A percentile compares a stretch with the other conserved stretches of the same genome.
These are phyloP conservation scores for Nothoprocta pentlandii DNA, from an alignment of 2,113 vertebrate species.

Conservation along the genomic window DNA sequence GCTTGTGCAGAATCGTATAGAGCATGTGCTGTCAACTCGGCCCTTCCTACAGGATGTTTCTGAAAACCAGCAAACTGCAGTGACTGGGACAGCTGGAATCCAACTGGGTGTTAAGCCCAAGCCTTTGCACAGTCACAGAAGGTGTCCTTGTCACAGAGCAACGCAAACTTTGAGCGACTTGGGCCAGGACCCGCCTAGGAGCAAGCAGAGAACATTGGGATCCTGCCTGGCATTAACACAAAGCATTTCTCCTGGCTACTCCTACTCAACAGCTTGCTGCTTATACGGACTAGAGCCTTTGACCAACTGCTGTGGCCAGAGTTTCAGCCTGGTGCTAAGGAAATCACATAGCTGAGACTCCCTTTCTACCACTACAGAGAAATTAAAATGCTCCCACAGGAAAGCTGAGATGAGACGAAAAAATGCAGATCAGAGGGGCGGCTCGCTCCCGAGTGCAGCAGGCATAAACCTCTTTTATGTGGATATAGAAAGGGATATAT, in stretches of 20 bases:
- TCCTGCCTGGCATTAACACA: background rate
- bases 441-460: background rate
- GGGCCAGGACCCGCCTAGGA: background rate
- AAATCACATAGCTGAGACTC: background rate
- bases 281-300: background rate
- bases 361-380: slow-evolving; percentile 33
- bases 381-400: slow-evolving; percentile 38
- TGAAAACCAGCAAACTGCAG: background rate
- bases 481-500: background rate
- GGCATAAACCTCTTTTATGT: slow-evolving; percentile 7
- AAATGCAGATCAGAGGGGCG: background rate
- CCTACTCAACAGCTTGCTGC: background rate
- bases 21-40: rapidly evolving
- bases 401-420: slow-evolving; percentile 15
- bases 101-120: background rate
- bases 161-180: background rate
- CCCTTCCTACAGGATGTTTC: background rate
- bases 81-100: background rate
- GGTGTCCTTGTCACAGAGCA: background rate
- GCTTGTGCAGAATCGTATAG: background rate
- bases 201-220: background rate
- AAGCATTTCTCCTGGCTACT: background rate
- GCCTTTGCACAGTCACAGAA: background rate
- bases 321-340: background rate
- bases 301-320: background rate